phyloP scores from a whole-genome alignment of 92 coral and sea anemone genomes.

The Micromussa lordhowensis region DNA sequence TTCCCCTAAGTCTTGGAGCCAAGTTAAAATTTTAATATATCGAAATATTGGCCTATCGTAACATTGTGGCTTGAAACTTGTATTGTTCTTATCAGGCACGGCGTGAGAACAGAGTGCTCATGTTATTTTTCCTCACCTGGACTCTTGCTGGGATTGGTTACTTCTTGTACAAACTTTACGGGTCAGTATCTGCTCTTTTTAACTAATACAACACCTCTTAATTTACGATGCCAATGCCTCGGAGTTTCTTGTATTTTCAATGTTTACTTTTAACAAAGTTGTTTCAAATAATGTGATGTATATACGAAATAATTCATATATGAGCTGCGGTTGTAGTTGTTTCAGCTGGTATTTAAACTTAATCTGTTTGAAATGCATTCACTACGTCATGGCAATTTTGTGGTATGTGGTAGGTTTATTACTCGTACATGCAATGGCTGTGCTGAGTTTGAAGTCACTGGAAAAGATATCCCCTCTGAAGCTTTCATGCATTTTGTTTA shows the following conservation, averaged over 20 bases:
- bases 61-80: neutral
- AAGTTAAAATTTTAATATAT: too few species aligned
- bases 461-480: conserved; percentile 86
- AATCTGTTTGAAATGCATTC: too few species aligned
- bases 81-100: conserved; percentile 61
- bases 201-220: neutral
- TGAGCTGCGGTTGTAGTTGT: too few species aligned
- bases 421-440: conserved; percentile 80
- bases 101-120: conserved; percentile 75
- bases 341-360: neutral
- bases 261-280: neutral
- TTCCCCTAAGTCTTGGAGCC: too few species aligned
- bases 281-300: too few species aligned
- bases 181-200: conserved; percentile 54
- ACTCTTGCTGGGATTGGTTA: conserved; percentile 76
- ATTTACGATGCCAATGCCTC: neutral
- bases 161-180: conserved; percentile 79
- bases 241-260: neutral
- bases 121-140: conserved; percentile 70
- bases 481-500: conserved; percentile 82
- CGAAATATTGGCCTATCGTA: neutral
- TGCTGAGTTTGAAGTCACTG: conserved; percentile 69
- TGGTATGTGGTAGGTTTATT: conserved; percentile 49
- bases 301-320: too few species aligned
- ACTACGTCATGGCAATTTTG: neutral